Base-by-base conservation (phyloP, 2,113 vertebrate genomes). In the Zosterops borbonicus region DNA sequence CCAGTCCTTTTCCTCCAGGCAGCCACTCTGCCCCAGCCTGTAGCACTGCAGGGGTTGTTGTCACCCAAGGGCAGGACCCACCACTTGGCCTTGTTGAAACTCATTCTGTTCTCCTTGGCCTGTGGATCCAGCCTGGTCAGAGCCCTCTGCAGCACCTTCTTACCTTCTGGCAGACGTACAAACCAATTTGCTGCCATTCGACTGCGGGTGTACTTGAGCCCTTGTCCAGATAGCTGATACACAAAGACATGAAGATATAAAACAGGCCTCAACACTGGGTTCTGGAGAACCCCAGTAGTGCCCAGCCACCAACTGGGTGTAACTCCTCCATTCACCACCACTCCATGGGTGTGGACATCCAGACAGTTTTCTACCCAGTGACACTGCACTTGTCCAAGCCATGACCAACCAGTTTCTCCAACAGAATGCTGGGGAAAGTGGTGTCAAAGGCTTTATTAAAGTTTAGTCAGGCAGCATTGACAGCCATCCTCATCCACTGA, bases 61-160 rank as follows among this genome's bases (percentile, higher is more conserved):
- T 73, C 27, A 27, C 6, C 5, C 17, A 50, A 15, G 17, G 31
- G 3, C 25, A 49, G 31, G 21, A 56, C 16, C 14, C 1, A 1
- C 17, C 16, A 28, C 11, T 22, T 24, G 37, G 8, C 16, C 15
- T 39, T 46, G 33, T 21, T 20, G 37, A 29, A 46, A 2, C 33
- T 52, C 28, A 17, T 28, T 33, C 23, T 0, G 0, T 39, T 89
- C 5, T 24, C 20, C 11, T n/a, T 24, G 23, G 52, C 12, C 15
- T 16, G 4, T 2, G 3, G 20, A 53, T n/a, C 23, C 33, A 39
- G 5, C 19, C 12, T 67, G 27, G 33, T 35, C 37, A 59, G 15
- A 44, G 6, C 14, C 15, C 28, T 74, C 52, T 67, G 53, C 37
- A n/a, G 52, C 8, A 28, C 46, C 28, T 74, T 65, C 18, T 44